Evolutionary conservation across 2,888 invertebrate genomes (phyloP), one percentile per base, ranked within the genome.

Genomic region (Neoaliturus tenellus): DNA sequence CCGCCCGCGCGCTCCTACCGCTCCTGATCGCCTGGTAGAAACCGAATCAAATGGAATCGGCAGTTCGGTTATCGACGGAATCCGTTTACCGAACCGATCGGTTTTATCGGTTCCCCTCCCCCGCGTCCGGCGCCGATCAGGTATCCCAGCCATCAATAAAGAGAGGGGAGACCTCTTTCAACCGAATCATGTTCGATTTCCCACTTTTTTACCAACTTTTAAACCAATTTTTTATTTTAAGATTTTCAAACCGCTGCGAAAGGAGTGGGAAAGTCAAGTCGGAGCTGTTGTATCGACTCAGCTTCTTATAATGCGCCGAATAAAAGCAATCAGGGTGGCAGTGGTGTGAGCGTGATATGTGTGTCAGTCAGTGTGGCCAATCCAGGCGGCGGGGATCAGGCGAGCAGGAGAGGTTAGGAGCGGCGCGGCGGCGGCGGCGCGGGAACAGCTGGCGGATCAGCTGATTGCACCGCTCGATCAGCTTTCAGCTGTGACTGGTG

Each of bases 11-110:
- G 39, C 69, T 69, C 39, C 39, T 69, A 12, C 69, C 23, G 20
- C 35, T 39, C 31, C 69, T 69, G 69, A 8, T 69, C 69, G 10
- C 69, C 69, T 69, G 69, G 39, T 69, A 69, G 69, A 69, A 69
- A 69, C 35, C 69, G 69, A 69, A 69, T 69, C 69, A 69, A 39
- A 69, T 39, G 69, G 69, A 69, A 69, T 69, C 69, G 69, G 69
- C 69, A 39, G 69, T 69, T 69, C 69, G 69, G 69, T 69, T 69
- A 69, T 69, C 39, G 69, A 69, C 69, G 69, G 69, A 69, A 69
- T 35, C 14, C 35, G 39, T 69, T 69, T 23, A 67, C 31, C 39
- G 31, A 69, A 35, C n/a, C 69, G 69, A 69, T 69, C 39, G 69
- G 20, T 39, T 69, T 39, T 39, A 69, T 69, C 39, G 69, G 69